A percentile compares a stretch with the other conserved stretches of the same genome.
Conservation (phyloP, 2,797 vertebrate genomes). For the Micrastur ruficollis region DNA sequence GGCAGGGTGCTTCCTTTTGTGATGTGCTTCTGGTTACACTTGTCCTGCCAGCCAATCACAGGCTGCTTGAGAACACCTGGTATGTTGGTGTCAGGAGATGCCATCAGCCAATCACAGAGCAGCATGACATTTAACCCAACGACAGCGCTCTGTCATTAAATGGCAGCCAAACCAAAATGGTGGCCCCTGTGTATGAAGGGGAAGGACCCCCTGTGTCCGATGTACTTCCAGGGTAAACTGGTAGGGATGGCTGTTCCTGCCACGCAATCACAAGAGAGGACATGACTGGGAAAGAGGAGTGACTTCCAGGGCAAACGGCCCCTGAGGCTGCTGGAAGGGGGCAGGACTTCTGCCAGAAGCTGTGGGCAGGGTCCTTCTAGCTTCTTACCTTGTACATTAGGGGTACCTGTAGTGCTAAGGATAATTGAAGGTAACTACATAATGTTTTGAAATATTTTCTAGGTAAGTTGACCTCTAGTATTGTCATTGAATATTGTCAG, state of each 20-base stretch:
- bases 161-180: neutral
- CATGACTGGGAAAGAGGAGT: neutral
- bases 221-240: neutral
- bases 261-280: neutral
- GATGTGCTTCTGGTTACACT: neutral
- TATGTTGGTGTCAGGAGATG: neutral
- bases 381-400: accelerated
- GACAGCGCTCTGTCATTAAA: neutral
- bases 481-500: neutral
- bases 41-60: neutral
- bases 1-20: neutral
- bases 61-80: neutral
- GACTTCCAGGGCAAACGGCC: neutral
- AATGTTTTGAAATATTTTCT: neutral
- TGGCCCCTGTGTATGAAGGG: no score
- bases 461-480: neutral
- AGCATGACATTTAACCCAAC: neutral
- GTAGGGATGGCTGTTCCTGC: neutral
- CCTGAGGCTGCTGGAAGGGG: neutral
- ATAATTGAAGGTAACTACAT: neutral
- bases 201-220: neutral
- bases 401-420: neutral
- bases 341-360: neutral
- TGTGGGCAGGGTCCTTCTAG: no score
- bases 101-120: neutral